Percentiles rank a stretch among this genome's conserved stretches.
These are phyloP conservation scores for Vannuccia rotundouncinata DNA, from an alignment of 2,888 invertebrate genomes.

Conservation along the genomic window DNA sequence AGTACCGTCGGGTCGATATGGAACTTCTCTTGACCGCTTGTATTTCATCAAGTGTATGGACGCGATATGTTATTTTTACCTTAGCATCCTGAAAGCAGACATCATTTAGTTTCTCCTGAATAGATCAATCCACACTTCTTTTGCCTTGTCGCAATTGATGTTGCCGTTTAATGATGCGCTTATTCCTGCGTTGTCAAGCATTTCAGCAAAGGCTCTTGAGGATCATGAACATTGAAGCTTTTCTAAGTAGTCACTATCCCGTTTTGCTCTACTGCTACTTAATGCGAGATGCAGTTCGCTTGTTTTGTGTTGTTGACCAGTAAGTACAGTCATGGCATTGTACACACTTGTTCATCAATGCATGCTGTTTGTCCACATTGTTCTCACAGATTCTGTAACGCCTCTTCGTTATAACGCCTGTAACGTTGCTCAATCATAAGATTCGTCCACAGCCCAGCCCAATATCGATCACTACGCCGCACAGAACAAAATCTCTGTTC, in stretches of 20 bases:
- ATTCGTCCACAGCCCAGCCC: slow-evolving; percentile 45
- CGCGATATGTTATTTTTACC: not conserved
- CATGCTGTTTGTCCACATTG: slow-evolving; percentile 40
- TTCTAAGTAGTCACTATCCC: not conserved
- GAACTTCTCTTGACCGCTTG: not conserved
- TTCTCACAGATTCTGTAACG: slow-evolving; percentile 41
- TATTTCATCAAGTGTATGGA: not conserved
- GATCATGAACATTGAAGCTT: not conserved
- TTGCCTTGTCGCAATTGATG: not conserved
- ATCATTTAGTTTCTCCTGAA: slow-evolving; percentile 20
- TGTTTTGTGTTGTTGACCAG: not conserved
- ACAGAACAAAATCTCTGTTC: slow-evolving; percentile 22
- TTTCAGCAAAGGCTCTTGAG: not conserved
- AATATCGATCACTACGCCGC: slow-evolving; percentile 42
- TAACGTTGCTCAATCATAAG: slow-evolving; percentile 44
- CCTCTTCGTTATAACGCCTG: slow-evolving; percentile 43
- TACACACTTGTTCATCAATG: not conserved
- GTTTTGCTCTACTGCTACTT: not conserved
- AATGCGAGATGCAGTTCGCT: slow-evolving; percentile 1
- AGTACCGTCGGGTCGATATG: not conserved
- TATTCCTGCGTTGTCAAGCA: not conserved
- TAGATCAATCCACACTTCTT: not conserved
- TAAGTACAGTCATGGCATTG: not conserved
- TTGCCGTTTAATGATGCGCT: not conserved
- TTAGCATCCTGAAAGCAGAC: slow-evolving; percentile 14